Evolutionary conservation across 2,888 invertebrate genomes (phyloP), one percentile per base, ranked within the genome.

Genomic region (Polydrusus cervinus): DNA sequence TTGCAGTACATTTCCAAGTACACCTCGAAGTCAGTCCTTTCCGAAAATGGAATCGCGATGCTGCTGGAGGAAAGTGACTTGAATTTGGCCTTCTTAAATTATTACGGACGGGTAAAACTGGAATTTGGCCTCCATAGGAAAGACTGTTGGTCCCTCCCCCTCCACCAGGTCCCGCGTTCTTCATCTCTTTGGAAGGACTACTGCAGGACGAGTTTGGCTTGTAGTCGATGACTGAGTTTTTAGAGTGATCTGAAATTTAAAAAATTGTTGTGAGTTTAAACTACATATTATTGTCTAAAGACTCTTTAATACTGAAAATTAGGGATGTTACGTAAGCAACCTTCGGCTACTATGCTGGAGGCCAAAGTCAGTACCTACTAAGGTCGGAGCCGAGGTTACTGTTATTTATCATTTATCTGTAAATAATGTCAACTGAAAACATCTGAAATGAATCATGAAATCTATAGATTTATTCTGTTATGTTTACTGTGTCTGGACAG

Each of bases 1-100:
- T 94, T 79, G 97, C 96, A 81, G 96, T 93, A 88, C 97, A 95
- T 88, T 95, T 95, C 95, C 97, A 97, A 79, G 95, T 95, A 89
- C 97, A 97, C 83, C 92, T 91, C 82, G 95, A 93, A 73, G 94
- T 93, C 83, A 95, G 89, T 82, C 94, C 95, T 90, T 96, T 95
- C 86, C 94, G 92, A 88, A 95, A 95, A 88, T 95, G 95, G 89
- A 95, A 95, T 83, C 95, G 91, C 81, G 94, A 93, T 30, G 74
- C 74, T 25, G 91, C 89, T 53, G 90, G 91, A 79, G 93, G 92
- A 86, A 93, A 94, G 87, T 94, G 93, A 83, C 92, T 92, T 79
- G 93, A 91, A 83, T 90, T 90, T 81, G 91, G 90, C 82, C 89
- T 76, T 81, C 92, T 89, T 79, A 92, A 88, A 86, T 92, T 93